Evolutionary conservation across 2,113 vertebrate genomes (phyloP).

Genomic region (Pachypanchax playfairii): DNA sequence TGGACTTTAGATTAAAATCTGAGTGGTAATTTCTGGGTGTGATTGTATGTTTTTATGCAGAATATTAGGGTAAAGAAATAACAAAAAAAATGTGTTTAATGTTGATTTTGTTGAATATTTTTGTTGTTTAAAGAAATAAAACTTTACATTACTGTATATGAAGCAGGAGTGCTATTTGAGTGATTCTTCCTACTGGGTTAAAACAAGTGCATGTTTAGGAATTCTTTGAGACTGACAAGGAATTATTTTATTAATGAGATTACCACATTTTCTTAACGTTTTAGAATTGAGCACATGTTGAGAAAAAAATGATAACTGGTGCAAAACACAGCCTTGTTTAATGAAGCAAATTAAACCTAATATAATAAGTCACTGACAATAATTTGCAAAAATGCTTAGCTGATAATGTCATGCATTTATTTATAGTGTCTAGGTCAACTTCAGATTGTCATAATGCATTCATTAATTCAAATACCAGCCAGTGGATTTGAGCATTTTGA

Average conservation of each 20-base stretch:
- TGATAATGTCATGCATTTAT: constrained; percentile 68
- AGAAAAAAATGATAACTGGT: constrained; percentile 59
- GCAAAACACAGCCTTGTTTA: constrained; percentile 59
- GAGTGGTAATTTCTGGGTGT: constrained; percentile 11
- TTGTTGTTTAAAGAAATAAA: too few relatives aligned
- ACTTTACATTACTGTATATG: too few relatives aligned
- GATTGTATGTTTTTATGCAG: neutral
- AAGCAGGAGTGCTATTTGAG: too few relatives aligned
- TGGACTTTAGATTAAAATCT: constrained; percentile 26
- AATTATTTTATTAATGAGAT: too few relatives aligned
- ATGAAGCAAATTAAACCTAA: constrained; percentile 45
- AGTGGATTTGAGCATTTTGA: constrained; percentile 18
- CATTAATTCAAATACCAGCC: constrained; percentile 50
- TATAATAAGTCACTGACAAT: constrained; percentile 54
- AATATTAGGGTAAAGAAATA: constrained; percentile 13
- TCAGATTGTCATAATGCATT: constrained; percentile 59
- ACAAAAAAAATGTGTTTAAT: neutral
- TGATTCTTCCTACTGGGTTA: too few relatives aligned
- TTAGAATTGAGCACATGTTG: constrained; percentile 39
- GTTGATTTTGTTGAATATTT: neutral
- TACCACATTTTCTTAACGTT: constrained; percentile 18
- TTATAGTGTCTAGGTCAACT: constrained; percentile 56
- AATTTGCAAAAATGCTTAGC: constrained; percentile 69
- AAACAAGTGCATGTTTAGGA: too few relatives aligned
- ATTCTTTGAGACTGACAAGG: too few relatives aligned